A percentile compares a stretch with the other conserved stretches of the same genome.
These are phyloP conservation scores for Sebastes schlegelii DNA, from an alignment of 2,113 vertebrate species.

Conservation along the genomic window DNA sequence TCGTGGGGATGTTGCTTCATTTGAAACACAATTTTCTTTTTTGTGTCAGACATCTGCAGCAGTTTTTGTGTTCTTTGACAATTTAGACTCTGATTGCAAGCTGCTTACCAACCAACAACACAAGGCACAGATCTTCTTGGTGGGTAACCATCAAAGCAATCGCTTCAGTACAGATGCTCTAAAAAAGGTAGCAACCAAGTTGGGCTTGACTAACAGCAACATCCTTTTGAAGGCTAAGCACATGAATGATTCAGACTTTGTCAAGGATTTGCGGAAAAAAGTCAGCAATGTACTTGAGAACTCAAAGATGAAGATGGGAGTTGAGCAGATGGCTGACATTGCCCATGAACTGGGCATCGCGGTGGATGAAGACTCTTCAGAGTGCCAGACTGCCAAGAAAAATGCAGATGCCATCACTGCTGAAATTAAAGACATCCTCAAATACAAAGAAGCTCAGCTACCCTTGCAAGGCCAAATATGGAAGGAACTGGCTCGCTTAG, in stretches of 20 bases:
- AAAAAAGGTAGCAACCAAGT: constrained; percentile 30
- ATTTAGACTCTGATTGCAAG: constrained; percentile 50
- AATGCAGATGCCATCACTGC: constrained; percentile 63
- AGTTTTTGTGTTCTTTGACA: constrained; percentile 84
- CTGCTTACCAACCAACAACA: constrained; percentile 68
- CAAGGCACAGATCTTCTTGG: constrained; percentile 68
- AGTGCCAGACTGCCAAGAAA: constrained; percentile 64
- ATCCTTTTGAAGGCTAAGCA: constrained; percentile 60
- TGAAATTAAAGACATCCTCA: constrained; percentile 44
- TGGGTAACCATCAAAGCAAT: constrained; percentile 56
- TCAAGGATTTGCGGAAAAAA: constrained; percentile 27
- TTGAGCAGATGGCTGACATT: constrained; percentile 59
- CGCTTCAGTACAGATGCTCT: constrained; percentile 6
- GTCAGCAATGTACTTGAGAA: constrained; percentile 46
- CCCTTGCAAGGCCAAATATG: constrained; percentile 71
- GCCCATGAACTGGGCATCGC: constrained; percentile 66
- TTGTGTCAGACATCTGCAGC: constrained; percentile 82
- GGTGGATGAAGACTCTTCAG: constrained; percentile 72
- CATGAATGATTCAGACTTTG: constrained; percentile 73
- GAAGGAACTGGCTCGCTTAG: constrained; percentile 70
- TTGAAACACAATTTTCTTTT: constrained; percentile 81
- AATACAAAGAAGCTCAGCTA: constrained; percentile 74
- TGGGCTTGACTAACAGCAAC: constrained; percentile 53
- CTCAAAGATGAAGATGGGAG: not conserved
- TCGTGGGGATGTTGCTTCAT: constrained; percentile 75